Base-by-base conservation (phyloP, 2,797 vertebrate genomes). In the Sphaeramia orbicularis region DNA sequence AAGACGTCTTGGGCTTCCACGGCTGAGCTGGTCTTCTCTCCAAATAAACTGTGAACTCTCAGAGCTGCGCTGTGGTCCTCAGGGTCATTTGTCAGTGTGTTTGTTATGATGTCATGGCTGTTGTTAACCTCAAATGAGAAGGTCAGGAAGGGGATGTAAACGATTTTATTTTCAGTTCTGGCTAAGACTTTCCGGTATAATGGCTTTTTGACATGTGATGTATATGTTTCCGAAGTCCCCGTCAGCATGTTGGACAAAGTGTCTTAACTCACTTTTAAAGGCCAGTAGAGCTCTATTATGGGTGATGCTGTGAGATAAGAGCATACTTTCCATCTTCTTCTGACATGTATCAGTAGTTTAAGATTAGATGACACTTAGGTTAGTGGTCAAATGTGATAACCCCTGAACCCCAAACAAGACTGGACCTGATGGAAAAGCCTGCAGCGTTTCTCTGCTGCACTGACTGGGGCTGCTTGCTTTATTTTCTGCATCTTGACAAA, bases 71-170 rank as follows among this genome's bases (percentile, higher is more conserved):
- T 5, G 10, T n/a, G 38, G 14, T 63, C 70, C 62, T 75, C 37
- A 2, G 57, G 76, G 77, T 37, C 74, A 15, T 74, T 52, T 59
- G 57, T 81, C 76, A 74, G 43, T n/a, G 44, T 71, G 54, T 85
- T 85, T 64, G 53, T 42, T 44, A 69, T 87, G 84, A 90, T 74
- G 79, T 91, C 87, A 91, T 57, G 30, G 16, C 42, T 3, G 71
- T 55, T 55, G 71, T 81, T 74, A 57, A 78, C 64, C 72, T 74
- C 62, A 37, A 73, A 71, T 6, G 10, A 55, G 45, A 27, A 43
- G 64, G 61, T 58, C 71, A 54, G 60, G 41, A 49, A 45, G 66
- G 30, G 35, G 56, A 53, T 1, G n/a, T 21, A 57, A 65, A 7
- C 24, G 1, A 37, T 63, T 49, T 44, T 6, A 41, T 47, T 32